Evolutionary conservation across 2,797 vertebrate genomes (phyloP), one percentile per base, ranked within the genome.

Genomic region (Okamejei kenojei): DNA sequence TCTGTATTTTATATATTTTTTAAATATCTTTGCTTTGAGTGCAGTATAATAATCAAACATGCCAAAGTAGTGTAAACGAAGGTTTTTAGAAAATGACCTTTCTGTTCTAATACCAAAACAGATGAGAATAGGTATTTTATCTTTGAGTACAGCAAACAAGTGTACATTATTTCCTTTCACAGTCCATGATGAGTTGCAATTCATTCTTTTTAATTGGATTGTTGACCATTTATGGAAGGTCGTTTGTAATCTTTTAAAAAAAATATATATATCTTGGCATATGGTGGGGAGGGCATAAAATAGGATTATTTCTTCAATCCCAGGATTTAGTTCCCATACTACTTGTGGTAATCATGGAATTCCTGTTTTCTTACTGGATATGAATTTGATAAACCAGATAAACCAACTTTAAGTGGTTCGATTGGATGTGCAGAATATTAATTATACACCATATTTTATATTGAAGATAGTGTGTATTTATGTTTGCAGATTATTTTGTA

Each of bases 1-100:
- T 88, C n/a, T 86, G 82, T 88, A 88, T 88, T 88, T 88, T 68
- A 65, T 32, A 54, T 88, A 88, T 88, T 88, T 88, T 65, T 45
- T 32, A 54, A 32, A 7, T 65, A 10, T 84, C 54, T 61, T 88
- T 68, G 63, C 61, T 88, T 88, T 35, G 10, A 17, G 15, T 2
- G 32, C n/a, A 86, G 13, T 65, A 19, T 32, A 63, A 68, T 61
- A 84, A 68, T 8, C n/a, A 65, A 32, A 88, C 61, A 88, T 88
- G 35, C 84, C 84, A 68, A 68, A 7, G 13, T 23, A 3, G 68
- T 88, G 32, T 68, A 35, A 88, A 35, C 82, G 32, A 13, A 9
- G 6, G 7, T 32, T 32, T 74, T 88, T 19, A 88, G 32, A 15
- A 65, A 88, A 88, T 88, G 1, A 29, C 58, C 23, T 63, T 86